A percentile compares a stretch with the other conserved stretches of the same genome.
phyloP scores from a whole-genome alignment of 2,888 invertebrate species.

The Amorpha juglandis region DNA sequence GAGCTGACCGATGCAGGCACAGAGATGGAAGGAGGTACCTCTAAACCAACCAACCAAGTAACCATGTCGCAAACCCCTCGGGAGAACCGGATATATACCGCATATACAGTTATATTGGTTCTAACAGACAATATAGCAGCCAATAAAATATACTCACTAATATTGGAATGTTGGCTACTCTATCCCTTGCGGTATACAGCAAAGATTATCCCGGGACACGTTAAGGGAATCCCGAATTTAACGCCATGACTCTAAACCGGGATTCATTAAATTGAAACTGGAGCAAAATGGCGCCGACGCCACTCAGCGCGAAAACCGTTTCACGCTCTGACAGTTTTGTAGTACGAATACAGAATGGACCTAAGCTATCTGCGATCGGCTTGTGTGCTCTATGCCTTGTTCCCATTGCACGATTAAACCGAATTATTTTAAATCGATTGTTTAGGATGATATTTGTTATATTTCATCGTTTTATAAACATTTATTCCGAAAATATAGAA shows the following conservation, averaged over 20 bases:
- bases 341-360: constrained; percentile 60
- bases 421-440: constrained; percentile 10
- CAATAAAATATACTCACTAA: neutral
- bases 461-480: neutral
- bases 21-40: too few relatives aligned
- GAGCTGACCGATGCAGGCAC: too few relatives aligned
- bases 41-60: too few relatives aligned
- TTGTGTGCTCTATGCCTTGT: constrained; percentile 15
- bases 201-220: constrained; percentile 38
- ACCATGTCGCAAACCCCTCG: too few relatives aligned
- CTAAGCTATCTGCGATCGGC: constrained; percentile 61
- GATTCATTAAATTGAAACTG: constrained; percentile 73
- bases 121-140: neutral
- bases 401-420: neutral
- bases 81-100: too few relatives aligned
- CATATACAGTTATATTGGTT: too few relatives aligned
- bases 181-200: constrained; percentile 22
- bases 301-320: constrained; percentile 62
- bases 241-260: constrained; percentile 56
- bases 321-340: constrained; percentile 72
- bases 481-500: neutral
- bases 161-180: constrained; percentile 19
- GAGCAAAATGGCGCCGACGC: constrained; percentile 66
- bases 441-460: constrained; percentile 1
- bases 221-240: constrained; percentile 57